phyloP scores from a whole-genome alignment of 2,113 vertebrate genomes.

The Noturus placidus region DNA sequence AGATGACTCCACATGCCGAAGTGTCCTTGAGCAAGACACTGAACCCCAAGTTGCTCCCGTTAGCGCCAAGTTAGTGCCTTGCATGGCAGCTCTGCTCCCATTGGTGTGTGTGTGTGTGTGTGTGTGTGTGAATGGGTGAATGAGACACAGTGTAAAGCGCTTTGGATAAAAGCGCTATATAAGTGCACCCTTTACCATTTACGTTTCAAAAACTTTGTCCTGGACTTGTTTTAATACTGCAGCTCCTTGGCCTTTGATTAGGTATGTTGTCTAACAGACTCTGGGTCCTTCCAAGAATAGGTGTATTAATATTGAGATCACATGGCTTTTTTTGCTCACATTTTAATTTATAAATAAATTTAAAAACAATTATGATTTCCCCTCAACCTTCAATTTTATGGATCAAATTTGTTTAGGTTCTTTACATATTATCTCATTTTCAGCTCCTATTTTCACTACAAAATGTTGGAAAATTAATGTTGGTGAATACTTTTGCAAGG shows the following conservation, averaged over 20 bases:
- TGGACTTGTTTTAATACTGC: not conserved
- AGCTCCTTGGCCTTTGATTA: not conserved
- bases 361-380: not conserved
- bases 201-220: not conserved
- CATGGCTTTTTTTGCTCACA: not conserved
- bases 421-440: not conserved
- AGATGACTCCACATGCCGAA: too few relatives aligned
- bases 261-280: not conserved
- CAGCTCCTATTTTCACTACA: not conserved
- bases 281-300: not conserved
- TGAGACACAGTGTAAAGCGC: too few relatives aligned
- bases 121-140: too few relatives aligned
- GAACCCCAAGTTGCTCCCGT: too few relatives aligned
- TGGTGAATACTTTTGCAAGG: not conserved
- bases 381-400: not conserved
- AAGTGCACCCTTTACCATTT: too few relatives aligned
- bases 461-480: not conserved
- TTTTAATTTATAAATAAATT: not conserved
- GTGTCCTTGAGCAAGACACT: too few relatives aligned
- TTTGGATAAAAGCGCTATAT: too few relatives aligned
- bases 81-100: too few relatives aligned
- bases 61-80: too few relatives aligned
- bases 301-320: not conserved
- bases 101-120: too few relatives aligned
- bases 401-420: not conserved